Base-by-base conservation (phyloP, 2,797 vertebrate genomes). In the Lutjanus campechanus region DNA sequence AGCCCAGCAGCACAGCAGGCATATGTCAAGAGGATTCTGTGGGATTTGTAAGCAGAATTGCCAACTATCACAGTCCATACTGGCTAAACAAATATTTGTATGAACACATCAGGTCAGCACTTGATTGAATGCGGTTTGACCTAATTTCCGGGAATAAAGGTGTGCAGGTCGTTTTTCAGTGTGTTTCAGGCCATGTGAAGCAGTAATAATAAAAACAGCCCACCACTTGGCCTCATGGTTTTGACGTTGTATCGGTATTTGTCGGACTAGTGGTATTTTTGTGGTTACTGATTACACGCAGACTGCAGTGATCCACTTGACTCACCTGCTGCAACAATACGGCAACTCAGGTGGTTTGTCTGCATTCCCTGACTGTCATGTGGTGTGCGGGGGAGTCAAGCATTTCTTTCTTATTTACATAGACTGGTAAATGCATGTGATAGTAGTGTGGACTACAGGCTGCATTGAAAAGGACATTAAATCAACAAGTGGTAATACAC, bases 291-390 rank as follows among this genome's bases (percentile, higher is more conserved):
- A 86, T 90, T 79, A 83, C 49, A 61, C 11, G 2, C 54, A 56
- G 16, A 22, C 36, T 66, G 55, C 16, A 62, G 17, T 69, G 17
- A 64, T 61, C 29, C 16, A n/a, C 64, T 54, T 66, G 54, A 77
- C 64, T 84, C 80, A 89, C 81, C 81, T 85, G 73, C 49, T 7
- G 11, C 63, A 44, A 79, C 83, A 76, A 53, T 76, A 29, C 40
- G 51, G 44, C 41, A 22, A 65, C 66, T 74, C 43, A 50, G 73
- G 84, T 78, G 69, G 85, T 85, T 90, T 9, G 73, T 74, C 84
- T 76, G 83, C 91, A 92, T 94, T 95, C 91, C 85, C 15, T 0
- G 41, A 13, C 71, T 72, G 74, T 73, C 60, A 40, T n/a, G 58
- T 25, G 22, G 13, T 29, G 53, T 10, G 62, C 3, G 5, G 40